phyloP scores from a whole-genome alignment of 2,888 invertebrate genomes.

The Thera obeliscata region DNA sequence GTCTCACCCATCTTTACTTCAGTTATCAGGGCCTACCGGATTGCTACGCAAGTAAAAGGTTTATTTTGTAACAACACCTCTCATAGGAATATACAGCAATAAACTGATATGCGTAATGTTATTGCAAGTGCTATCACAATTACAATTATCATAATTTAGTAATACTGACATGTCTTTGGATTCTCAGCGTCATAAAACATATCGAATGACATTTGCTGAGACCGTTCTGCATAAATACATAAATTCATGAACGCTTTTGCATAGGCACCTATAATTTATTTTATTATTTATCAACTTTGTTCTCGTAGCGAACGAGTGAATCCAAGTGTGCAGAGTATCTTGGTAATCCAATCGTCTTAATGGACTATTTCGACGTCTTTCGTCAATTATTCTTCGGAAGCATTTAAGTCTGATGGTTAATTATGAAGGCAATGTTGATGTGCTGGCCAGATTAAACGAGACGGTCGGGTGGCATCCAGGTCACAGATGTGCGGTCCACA shows the following conservation, averaged over 20 bases:
- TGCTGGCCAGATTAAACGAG: slow-evolving; percentile 74
- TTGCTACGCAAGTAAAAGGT: slow-evolving; percentile 34
- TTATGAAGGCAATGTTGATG: slow-evolving; percentile 61
- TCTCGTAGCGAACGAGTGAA: not conserved
- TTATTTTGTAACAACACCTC: slow-evolving; percentile 40
- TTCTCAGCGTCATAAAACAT: slow-evolving; percentile 26
- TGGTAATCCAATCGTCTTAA: slow-evolving; percentile 1
- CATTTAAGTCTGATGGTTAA: slow-evolving; percentile 41
- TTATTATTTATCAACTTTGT: slow-evolving; percentile 12
- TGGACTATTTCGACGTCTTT: slow-evolving; percentile 22
- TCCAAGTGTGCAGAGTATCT: not conserved
- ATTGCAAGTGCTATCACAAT: slow-evolving; percentile 31
- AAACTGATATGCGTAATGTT: slow-evolving; percentile 34
- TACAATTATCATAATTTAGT: slow-evolving; percentile 33
- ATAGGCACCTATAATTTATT: slow-evolving; percentile 4
- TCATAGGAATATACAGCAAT: slow-evolving; percentile 32
- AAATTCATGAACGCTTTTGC: slow-evolving; percentile 25
- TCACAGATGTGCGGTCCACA: slow-evolving; percentile 65
- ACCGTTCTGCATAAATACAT: slow-evolving; percentile 23
- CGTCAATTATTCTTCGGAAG: slow-evolving; percentile 35
- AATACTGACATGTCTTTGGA: slow-evolving; percentile 25
- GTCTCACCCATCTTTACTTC: slow-evolving; percentile 37
- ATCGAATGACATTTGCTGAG: slow-evolving; percentile 24
- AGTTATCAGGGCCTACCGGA: slow-evolving; percentile 35
- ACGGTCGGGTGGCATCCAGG: slow-evolving; percentile 76